phyloP scores from a whole-genome alignment of 2,888 invertebrate species.

The Tortrix viridana region DNA sequence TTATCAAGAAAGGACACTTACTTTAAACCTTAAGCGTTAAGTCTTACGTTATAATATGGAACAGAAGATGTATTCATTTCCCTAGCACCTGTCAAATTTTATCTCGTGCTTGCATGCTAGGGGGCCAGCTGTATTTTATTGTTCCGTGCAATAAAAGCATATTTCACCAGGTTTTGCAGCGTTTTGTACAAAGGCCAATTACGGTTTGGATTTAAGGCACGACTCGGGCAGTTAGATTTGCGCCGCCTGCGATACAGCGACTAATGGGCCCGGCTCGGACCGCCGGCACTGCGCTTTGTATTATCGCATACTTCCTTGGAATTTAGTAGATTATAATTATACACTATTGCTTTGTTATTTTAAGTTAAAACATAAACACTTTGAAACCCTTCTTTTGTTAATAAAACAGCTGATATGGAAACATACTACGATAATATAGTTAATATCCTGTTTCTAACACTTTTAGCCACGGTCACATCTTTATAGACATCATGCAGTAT shows the following conservation, averaged over 20 bases:
- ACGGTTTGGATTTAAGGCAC: conserved; percentile 63
- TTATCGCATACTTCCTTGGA: conserved; percentile 33
- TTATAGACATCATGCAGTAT: no score
- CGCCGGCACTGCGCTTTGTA: conserved; percentile 19
- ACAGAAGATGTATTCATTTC: no score
- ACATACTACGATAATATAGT: no score
- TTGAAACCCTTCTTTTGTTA: background rate
- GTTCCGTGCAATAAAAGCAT: conserved; percentile 41
- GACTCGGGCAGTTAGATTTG: conserved; percentile 59
- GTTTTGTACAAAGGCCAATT: conserved; percentile 58
- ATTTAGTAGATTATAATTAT: conserved; percentile 28
- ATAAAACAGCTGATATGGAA: no score
- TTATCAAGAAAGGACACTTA: no score
- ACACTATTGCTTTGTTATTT: conserved; percentile 1
- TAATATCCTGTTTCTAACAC: no score
- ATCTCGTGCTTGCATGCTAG: no score
- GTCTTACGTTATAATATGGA: no score
- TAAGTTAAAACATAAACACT: background rate
- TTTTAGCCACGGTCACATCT: no score
- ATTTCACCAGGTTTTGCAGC: conserved; percentile 55
- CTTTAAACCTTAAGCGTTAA: no score
- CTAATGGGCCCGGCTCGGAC: conserved; percentile 51
- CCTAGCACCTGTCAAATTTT: no score
- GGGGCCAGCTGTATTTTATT: conserved; percentile 26
- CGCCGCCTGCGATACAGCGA: conserved; percentile 55